These are phyloP conservation scores for Netelia inedita DNA, from an alignment of 2,888 invertebrate species.

Conservation along the genomic window DNA sequence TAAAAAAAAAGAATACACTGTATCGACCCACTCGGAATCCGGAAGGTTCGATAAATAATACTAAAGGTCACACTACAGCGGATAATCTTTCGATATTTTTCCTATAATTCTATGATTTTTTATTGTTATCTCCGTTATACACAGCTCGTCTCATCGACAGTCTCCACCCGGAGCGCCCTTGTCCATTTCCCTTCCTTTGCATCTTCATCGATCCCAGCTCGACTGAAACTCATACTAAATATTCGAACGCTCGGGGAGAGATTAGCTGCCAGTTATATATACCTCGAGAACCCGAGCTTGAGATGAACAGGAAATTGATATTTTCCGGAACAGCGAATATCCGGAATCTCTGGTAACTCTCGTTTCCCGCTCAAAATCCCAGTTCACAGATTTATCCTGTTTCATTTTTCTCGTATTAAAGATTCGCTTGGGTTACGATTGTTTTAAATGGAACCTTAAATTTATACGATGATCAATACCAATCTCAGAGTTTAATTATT, in stretches of 20 bases:
- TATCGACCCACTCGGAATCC: not conserved
- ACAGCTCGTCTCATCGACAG: not conserved
- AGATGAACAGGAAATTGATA: slow-evolving; percentile 56
- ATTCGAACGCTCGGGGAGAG: slow-evolving; percentile 64
- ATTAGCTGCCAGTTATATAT: slow-evolving; percentile 56
- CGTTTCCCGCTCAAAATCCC: slow-evolving; percentile 3
- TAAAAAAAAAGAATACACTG: no score
- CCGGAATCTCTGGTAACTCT: slow-evolving; percentile 36
- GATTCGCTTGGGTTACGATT: slow-evolving; percentile 12
- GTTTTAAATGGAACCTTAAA: slow-evolving; percentile 1
- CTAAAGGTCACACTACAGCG: not conserved
- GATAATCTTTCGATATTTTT: not conserved
- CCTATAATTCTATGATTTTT: not conserved
- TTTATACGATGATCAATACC: not conserved
- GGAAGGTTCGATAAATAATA: no score
- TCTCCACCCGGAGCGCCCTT: not conserved
- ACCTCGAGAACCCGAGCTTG: slow-evolving; percentile 22
- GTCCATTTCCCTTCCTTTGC: slow-evolving; percentile 25
- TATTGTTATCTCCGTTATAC: slow-evolving; percentile 6
- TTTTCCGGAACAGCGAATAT: slow-evolving; percentile 49
- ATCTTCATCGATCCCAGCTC: slow-evolving; percentile 31
- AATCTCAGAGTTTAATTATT: slow-evolving; percentile 7
- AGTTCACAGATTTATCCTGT: slow-evolving; percentile 17
- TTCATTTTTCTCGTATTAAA: slow-evolving; percentile 31
- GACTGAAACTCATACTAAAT: slow-evolving; percentile 64